Evolutionary conservation across 2,113 vertebrate genomes (phyloP), one percentile per base, ranked within the genome.

Genomic region (Epinephelus moara): DNA sequence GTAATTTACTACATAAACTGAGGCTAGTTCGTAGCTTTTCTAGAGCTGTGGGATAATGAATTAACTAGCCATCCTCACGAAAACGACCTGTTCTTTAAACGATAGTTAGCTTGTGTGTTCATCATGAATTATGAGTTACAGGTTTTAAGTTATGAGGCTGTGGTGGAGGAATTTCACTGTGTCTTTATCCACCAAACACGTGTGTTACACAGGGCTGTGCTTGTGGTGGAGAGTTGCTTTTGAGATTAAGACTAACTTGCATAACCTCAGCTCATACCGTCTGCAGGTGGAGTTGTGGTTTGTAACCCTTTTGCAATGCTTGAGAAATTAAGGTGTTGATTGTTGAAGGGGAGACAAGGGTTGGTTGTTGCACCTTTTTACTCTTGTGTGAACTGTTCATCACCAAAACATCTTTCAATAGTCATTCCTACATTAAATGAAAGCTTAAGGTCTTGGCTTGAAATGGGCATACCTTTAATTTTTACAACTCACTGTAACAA

Each of bases 191-290:
- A 66, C 4, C 18, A 37, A 57, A 72, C 77, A 83, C 71, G 30
- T 78, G 77, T 70, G 49, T 27, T 25, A 17, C 61, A 33, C 27
- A 37, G 62, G 45, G 49, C 30, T 70, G 60, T 70, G 70, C 78
- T 27, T 47, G 49, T 45, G 42, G 42, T 45, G 42, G 42, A 45
- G 42, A 45, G 42, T 81, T 59, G 45, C 62, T 80, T 75, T 60
- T 70, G 18, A 68, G 55, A 78, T 78, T 72, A 80, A 25, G 56
- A 61, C n/a, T 57, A 25, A 79, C 30, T 78, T 81, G 60, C 60
- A 56, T 53, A 76, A 83, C 1, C 30, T 63, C 8, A 50, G 69
- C 25, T 25, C 21, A 30, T 14, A 14, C 2, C 19, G 52, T 50
- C 12, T 45, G 2, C 30, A 71, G 57, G 53, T 70, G 33, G 47